These are phyloP conservation scores for Theocolax elegans DNA, from an alignment of 1,140 invertebrate genomes.

Conservation along the genomic window DNA sequence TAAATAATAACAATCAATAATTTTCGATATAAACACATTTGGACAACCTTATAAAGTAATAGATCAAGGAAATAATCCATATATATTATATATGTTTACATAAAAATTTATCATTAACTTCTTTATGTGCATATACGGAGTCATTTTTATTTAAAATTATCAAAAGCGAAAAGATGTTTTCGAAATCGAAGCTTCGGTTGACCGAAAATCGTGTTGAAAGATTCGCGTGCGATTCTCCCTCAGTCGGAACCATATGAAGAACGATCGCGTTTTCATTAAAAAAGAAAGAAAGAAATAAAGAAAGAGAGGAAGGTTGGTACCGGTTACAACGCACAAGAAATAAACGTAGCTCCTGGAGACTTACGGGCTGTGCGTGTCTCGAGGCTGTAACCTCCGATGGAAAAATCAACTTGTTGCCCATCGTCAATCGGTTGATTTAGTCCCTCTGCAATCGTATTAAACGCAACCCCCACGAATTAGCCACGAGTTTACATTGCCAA, in stretches of 20 bases:
- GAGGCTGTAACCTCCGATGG: slow-evolving; percentile 21
- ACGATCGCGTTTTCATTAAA: background rate
- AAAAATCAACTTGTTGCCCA: slow-evolving; percentile 4
- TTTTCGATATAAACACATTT: too few species aligned
- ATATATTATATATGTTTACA: too few species aligned
- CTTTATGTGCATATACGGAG: too few species aligned
- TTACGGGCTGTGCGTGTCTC: slow-evolving; percentile 33
- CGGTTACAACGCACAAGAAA: slow-evolving; percentile 3
- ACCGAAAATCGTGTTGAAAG: too few species aligned
- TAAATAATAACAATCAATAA: too few species aligned
- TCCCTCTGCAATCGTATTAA: slow-evolving; percentile 36
- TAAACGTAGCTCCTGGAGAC: background rate
- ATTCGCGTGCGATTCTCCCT: too few species aligned
- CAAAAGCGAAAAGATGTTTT: too few species aligned
- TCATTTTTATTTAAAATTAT: too few species aligned
- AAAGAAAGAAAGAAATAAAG: background rate
- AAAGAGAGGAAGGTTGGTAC: background rate
- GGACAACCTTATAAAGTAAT: too few species aligned
- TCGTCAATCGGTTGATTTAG: slow-evolving; percentile 25
- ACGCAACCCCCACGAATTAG: slow-evolving; percentile 3
- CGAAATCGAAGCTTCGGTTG: too few species aligned
- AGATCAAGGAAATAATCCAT: too few species aligned
- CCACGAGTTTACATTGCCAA: background rate
- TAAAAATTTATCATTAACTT: too few species aligned
- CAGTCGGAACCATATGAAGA: background rate